Conservation (phyloP, 2,113 vertebrate genomes). For the Chunga burmeisteri region DNA sequence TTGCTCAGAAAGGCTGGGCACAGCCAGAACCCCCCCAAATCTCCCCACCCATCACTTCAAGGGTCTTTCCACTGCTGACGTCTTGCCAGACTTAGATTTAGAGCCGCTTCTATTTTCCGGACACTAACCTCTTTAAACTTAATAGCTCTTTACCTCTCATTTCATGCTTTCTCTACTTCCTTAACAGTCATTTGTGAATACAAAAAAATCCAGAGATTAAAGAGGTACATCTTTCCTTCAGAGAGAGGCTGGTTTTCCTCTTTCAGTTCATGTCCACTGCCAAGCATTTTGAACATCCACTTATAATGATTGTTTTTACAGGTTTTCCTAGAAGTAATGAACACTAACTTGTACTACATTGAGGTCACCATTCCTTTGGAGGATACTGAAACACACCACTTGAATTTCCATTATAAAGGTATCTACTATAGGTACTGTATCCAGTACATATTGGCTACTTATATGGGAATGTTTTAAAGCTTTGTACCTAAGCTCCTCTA, state of each 20-base stretch:
- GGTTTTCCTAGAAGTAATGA: background rate
- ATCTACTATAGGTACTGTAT: background rate
- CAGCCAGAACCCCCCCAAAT: too few relatives aligned
- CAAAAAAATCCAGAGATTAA: background rate
- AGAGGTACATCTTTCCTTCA: background rate
- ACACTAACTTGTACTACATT: background rate
- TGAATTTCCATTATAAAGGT: background rate
- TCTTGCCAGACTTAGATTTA: background rate
- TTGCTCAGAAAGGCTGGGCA: background rate
- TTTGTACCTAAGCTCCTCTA: background rate
- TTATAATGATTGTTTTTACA: background rate
- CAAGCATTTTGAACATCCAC: background rate
- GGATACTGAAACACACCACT: background rate
- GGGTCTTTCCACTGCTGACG: background rate
- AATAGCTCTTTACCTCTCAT: background rate
- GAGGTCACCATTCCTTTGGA: background rate
- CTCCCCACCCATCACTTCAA: background rate
- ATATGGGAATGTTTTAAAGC: background rate
- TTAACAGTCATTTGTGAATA: background rate
- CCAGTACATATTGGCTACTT: background rate
- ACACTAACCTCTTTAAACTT: background rate
- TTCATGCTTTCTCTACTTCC: background rate
- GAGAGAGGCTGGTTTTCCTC: background rate
- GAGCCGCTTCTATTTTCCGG: background rate
- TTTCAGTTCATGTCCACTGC: background rate